phyloP scores from a whole-genome alignment of 2,113 vertebrate genomes.

The Turdus rufiventris region DNA sequence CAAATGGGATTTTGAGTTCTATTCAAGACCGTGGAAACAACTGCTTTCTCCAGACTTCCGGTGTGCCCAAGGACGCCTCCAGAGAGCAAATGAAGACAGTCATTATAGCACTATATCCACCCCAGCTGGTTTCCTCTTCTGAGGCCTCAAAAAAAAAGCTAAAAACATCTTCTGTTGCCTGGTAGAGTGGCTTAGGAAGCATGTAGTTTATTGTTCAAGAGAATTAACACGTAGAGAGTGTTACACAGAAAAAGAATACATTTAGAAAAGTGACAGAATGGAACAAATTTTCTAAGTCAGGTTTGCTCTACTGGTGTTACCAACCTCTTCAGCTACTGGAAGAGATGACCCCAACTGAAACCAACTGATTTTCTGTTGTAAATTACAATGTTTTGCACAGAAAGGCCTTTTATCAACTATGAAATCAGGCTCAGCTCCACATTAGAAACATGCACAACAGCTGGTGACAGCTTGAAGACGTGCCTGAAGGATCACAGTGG shows the following conservation, averaged over 20 bases:
- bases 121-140: neutral
- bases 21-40: neutral
- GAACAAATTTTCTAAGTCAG: neutral
- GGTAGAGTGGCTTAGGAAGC: neutral
- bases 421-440: neutral
- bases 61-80: neutral
- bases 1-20: neutral
- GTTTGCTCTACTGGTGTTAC: neutral
- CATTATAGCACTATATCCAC: neutral
- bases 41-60: neutral
- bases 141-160: neutral
- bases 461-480: slow-evolving; percentile 56
- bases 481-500: slow-evolving; percentile 14
- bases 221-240: neutral
- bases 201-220: neutral
- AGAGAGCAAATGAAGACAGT: neutral
- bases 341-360: neutral
- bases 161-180: neutral
- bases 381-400: neutral
- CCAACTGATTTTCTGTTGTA: neutral
- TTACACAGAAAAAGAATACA: neutral
- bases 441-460: slow-evolving; percentile 27
- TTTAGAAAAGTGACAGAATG: neutral
- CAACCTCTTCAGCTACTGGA: neutral
- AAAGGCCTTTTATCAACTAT: neutral